phyloP scores from a whole-genome alignment of 1,140 invertebrate genomes.

The Bicyclus anynana region DNA sequence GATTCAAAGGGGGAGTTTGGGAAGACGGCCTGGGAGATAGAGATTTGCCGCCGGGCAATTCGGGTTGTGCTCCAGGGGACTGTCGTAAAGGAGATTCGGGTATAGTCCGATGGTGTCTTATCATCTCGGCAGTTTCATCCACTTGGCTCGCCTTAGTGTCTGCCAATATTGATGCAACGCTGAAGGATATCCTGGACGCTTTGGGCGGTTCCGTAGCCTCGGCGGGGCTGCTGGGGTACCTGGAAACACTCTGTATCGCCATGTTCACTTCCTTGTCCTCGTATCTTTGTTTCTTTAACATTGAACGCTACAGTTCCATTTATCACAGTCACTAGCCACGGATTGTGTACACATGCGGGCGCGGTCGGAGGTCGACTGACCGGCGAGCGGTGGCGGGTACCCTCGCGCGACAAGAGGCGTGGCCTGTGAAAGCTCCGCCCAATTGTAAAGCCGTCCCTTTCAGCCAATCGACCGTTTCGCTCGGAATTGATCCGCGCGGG shows the following conservation, averaged over 20 bases:
- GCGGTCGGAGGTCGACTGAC: constrained; percentile 69
- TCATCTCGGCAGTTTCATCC: constrained; percentile 67
- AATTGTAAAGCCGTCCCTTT: constrained; percentile 45
- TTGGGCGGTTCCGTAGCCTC: constrained; percentile 77
- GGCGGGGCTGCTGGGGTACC: constrained; percentile 75
- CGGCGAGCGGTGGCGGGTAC: constrained; percentile 34
- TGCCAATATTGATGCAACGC: constrained; percentile 82
- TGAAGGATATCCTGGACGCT: constrained; percentile 81
- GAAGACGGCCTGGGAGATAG: constrained; percentile 52
- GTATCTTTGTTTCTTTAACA: constrained; percentile 73
- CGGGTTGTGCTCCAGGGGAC: constrained; percentile 63
- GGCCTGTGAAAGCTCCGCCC: constrained; percentile 33
- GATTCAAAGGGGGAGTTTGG: constrained; percentile 59
- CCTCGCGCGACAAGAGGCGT: constrained; percentile 40
- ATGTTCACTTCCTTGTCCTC: constrained; percentile 75
- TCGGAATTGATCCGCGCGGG: constrained; percentile 68
- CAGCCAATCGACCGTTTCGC: constrained; percentile 65
- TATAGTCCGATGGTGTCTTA: constrained; percentile 67
- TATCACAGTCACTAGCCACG: constrained; percentile 65
- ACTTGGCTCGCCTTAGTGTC: constrained; percentile 78
- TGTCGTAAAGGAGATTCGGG: constrained; percentile 70
- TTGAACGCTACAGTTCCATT: constrained; percentile 73
- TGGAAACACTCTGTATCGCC: constrained; percentile 76
- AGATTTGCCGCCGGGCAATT: constrained; percentile 63
- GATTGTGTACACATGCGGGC: constrained; percentile 73